Evolutionary conservation across 2,797 vertebrate genomes (phyloP), one percentile per base, ranked within the genome.

Genomic region (Chelonia mydas): DNA sequence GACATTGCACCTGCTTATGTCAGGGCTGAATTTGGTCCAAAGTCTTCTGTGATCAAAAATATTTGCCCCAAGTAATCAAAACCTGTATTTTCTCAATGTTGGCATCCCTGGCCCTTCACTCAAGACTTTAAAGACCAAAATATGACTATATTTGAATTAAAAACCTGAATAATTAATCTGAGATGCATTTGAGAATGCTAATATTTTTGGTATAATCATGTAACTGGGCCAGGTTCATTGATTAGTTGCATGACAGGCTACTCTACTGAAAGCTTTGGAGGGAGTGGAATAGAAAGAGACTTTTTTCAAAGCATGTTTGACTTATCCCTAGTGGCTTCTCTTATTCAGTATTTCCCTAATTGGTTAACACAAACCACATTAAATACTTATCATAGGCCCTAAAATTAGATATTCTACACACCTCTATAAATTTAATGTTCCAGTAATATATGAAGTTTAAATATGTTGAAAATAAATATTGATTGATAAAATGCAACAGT

Each of bases 381-480:
- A 93, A 95, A 95, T 49, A 94, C 12, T 94, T 41, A 78, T 81
- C 81, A 78, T 15, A 93, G 83, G 1, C 33, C 80, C 49, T 94
- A 95, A 94, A 97, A 77, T n/a, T 83, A 45, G 55, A 57, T 92
- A 97, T 85, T 97, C 96, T 94, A 95, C 91, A 88, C 54, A 83
- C 41, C 28, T 92, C 74, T 95, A 86, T 95, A 96, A 94, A 97
- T 33, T 94, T 94, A 92, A 95, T 93, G 50, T 93, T 94, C 77
- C 91, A 90, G 45, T 83, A 80, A 92, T 90, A 92, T 83, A 95
- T 93, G 86, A 95, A 92, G 10, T 86, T 96, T 96, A 96, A 97
- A 97, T 84, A 94, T 92, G 86, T 41, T 78, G n/a, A 85, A 81
- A 96, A 97, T 94, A 89, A 97, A 97, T 97, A 97, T 95, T 96